Base-by-base conservation (phyloP, 2,113 vertebrate genomes). In the Hippocampus mohnikei region DNA sequence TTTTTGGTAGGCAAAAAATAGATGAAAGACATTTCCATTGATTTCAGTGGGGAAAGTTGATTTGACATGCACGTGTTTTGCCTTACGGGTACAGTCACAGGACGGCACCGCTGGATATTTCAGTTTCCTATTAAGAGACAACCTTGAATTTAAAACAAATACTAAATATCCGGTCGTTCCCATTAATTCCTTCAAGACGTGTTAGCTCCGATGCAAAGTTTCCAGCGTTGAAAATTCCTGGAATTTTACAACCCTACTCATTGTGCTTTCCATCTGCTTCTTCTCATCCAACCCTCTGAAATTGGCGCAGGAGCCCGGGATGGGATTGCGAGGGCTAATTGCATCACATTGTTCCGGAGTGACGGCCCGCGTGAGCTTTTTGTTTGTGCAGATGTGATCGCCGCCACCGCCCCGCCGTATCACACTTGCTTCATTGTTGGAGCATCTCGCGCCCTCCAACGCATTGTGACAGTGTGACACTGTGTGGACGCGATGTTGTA, bases 251-350 rank as follows among this genome's bases (percentile, higher is more conserved):
- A 2, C 52, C 20, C 48, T 25, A 58, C 55, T 78, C 27, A 64
- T 11, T 50, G 5, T 50, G 46, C 46, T 50, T 18, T 69, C 65
- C 63, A 37, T 70, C 67, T 72, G 70, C 23, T 67, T 67, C 61
- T 66, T 66, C 66, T 78, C 58, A 66, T 68, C 59, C 64, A 56
- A 67, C 6, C n/a, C 6, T 37, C 66, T 70, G 37, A 58, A 25
- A 40, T 64, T 42, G 37, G 5, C 20, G 61, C 10, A 29, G 44
- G 72, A 65, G 67, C 76, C 76, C 18, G 40, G 48, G 71, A 48
- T 40, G 60, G 29, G 48, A 73, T 69, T 16, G 65, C 29, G 42
- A 52, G 66, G 81, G 50, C 73, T 76, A 76, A 84, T 73, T 62
- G 41, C 40, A 46, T 37, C 55, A 18, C 50, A 60, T 33, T 88